Base-by-base conservation (phyloP, 2,888 invertebrate species). In the Noctua fimbriata region DNA sequence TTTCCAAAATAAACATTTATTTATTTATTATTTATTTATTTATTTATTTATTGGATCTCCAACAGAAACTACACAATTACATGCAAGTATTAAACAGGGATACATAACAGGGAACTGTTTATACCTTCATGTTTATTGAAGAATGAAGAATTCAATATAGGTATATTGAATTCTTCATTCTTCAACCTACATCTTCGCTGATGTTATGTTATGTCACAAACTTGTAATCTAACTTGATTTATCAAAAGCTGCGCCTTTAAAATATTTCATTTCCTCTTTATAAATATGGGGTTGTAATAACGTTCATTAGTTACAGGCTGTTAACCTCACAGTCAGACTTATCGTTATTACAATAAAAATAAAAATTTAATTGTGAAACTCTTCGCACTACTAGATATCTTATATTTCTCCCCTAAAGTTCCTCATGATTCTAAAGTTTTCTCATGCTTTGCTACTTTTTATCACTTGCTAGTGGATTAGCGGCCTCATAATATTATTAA, bases 291-390 rank as follows among this genome's bases (percentile, higher is more conserved):
- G 63, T 71, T 74, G 55, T 75, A 16, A 67, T 70, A 21, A 69
- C 32, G 24, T 69, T 74, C 28, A 84, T 86, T 86, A 82, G 78
- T 86, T 52, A 72, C 86, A 74, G 44, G 12, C 69, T 18, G 65
- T 74, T 71, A 69, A 77, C 6, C 41, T 72, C 78, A 60, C 16
- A 65, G 69, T 16, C n/a, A 36, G 14, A 18, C 21, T 44, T 74
- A 67, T 52, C 12, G 69, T 80, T 41, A 60, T 47, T 55, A 60
- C 10, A 21, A 16, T 24, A n/a, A 41, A 69, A 79, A 55, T n/a
- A n/a, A 21, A 55, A 10, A 32, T 52, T 52, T 47, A 21, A 60
- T 79, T 49, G 41, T 65, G 21, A 28, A 41, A 18, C 32, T 66
- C 55, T 41, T 69, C 21, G 10, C 71, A 47, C 55, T 71, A 67